A percentile compares a stretch with the other conserved stretches of the same genome.
Evolutionary conservation across 2,797 vertebrate species (phyloP).

Genomic region (Rhinella marina): DNA sequence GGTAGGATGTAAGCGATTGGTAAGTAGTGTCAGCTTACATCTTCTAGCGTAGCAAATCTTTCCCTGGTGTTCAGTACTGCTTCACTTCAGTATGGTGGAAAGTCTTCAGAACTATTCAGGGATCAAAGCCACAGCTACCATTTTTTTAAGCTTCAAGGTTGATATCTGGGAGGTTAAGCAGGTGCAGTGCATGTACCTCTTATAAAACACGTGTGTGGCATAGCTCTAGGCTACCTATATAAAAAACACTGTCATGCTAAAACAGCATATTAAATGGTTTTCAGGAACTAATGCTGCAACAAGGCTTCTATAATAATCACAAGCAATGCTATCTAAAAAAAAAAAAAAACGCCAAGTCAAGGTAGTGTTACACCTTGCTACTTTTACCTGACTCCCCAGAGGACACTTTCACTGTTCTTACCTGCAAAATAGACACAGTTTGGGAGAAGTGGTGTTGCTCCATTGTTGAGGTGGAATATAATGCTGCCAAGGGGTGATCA

Average conservation of each 20-base stretch:
- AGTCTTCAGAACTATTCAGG: background rate
- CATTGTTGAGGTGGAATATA: slow-evolving; percentile 99
- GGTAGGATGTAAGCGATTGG: background rate
- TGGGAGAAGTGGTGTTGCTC: slow-evolving; percentile 99
- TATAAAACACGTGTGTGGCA: background rate
- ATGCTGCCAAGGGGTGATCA: slow-evolving; percentile 94
- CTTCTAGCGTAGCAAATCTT: background rate
- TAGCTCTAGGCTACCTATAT: background rate
- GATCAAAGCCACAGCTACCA: background rate
- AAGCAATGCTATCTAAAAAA: background rate
- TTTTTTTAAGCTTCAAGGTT: background rate
- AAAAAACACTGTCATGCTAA: background rate
- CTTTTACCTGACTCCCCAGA: background rate
- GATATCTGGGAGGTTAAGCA: background rate
- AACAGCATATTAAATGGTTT: background rate
- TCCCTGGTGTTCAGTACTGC: background rate
- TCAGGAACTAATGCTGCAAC: background rate
- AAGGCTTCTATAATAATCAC: background rate
- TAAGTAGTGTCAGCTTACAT: too few relatives aligned
- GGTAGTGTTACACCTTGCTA: background rate
- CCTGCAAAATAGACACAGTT: slow-evolving; percentile 98
- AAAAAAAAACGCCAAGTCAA: background rate
- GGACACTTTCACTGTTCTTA: slow-evolving; percentile 74
- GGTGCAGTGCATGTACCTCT: background rate
- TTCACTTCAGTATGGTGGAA: background rate